Conservation (phyloP, 2,113 vertebrate species). For the Chionis minor region DNA sequence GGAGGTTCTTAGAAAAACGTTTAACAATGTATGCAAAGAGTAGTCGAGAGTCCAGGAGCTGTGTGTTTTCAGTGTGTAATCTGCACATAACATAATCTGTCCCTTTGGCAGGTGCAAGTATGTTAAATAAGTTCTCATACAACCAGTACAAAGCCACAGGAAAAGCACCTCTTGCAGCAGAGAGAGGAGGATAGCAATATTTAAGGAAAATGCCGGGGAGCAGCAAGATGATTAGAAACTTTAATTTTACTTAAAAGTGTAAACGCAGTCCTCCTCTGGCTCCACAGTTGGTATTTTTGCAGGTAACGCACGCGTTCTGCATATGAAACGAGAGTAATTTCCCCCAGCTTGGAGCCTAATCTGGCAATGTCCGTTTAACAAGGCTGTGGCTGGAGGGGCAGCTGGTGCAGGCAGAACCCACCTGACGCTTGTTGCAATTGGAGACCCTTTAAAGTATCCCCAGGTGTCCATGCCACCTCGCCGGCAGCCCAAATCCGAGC, state of each 20-base stretch:
- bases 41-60: neutral
- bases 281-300: neutral
- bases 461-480: neutral
- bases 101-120: neutral
- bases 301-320: neutral
- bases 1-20: neutral
- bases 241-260: neutral
- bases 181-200: neutral
- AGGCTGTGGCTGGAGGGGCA: neutral
- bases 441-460: neutral
- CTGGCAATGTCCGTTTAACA: neutral
- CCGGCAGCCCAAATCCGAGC: neutral
- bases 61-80: neutral
- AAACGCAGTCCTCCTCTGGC: neutral
- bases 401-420: neutral
- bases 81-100: neutral
- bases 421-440: neutral
- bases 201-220: accelerated
- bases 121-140: neutral
- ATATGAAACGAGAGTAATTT: neutral
- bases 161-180: neutral
- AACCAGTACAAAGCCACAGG: neutral
- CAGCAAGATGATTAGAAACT: neutral
- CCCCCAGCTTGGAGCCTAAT: neutral
- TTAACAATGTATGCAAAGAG: neutral